Evolutionary conservation across 92 coral and sea anemone species (phyloP).

Genomic region (Umimayanthus kanabou): DNA sequence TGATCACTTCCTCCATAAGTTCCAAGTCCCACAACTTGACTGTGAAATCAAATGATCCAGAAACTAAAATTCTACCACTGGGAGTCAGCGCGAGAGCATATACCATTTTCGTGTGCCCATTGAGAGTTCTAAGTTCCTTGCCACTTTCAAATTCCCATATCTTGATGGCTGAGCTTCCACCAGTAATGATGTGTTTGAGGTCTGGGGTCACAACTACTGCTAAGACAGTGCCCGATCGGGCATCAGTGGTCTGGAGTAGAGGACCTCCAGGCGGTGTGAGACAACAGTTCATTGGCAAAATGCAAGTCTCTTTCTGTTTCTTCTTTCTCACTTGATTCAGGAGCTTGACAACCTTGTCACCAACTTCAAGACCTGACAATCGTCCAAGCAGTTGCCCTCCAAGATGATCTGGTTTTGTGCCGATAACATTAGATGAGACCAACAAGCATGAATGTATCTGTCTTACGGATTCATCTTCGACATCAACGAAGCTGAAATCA

Average conservation of each 20-base stretch:
- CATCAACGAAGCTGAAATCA: slow-evolving; percentile 52
- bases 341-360: slow-evolving; percentile 43
- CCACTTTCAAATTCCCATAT: slow-evolving; percentile 65
- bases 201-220: slow-evolving; percentile 49
- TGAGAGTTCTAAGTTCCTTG: slow-evolving; percentile 56
- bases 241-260: slow-evolving; percentile 51
- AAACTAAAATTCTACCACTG: slow-evolving; percentile 50
- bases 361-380: slow-evolving; percentile 37
- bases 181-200: slow-evolving; percentile 50
- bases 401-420: slow-evolving; percentile 45
- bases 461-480: slow-evolving; percentile 42
- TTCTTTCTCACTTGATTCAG: slow-evolving; percentile 36
- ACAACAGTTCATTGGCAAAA: slow-evolving; percentile 57
- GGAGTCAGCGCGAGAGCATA: slow-evolving; percentile 60
- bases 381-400: slow-evolving; percentile 67
- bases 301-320: slow-evolving; percentile 2
- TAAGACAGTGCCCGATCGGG: slow-evolving; percentile 41
- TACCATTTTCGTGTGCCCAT: slow-evolving; percentile 55
- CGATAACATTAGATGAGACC: slow-evolving; percentile 62
- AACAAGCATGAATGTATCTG: slow-evolving; percentile 54
- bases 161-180: slow-evolving; percentile 50
- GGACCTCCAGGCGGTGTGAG: slow-evolving; percentile 69
- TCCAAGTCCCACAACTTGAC: slow-evolving; percentile 67
- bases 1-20: slow-evolving; percentile 36
- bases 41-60: slow-evolving; percentile 60